Evolutionary conservation across 2,113 vertebrate species (phyloP).

Genomic region (Ciconia stormi): DNA sequence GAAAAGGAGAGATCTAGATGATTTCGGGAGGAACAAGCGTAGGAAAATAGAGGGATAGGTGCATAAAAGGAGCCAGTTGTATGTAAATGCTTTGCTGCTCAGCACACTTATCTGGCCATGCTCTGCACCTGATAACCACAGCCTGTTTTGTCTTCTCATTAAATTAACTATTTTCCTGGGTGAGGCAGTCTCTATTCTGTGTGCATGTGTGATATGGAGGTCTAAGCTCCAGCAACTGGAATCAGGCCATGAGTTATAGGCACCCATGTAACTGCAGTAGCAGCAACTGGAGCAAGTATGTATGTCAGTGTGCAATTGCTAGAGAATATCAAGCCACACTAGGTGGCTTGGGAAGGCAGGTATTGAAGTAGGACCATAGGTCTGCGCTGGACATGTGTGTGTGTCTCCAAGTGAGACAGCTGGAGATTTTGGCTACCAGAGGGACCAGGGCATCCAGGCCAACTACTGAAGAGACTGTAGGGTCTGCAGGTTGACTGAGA

Average conservation of each 20-base stretch:
- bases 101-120: not conserved
- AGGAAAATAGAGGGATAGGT: not conserved
- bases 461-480: not conserved
- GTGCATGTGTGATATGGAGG: not conserved
- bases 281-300: not conserved
- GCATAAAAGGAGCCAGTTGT: not conserved
- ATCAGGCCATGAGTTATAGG: not conserved
- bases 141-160: not conserved
- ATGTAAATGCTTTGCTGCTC: not conserved
- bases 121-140: not conserved
- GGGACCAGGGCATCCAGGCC: not conserved
- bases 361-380: not conserved
- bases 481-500: not conserved
- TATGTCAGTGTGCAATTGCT: not conserved
- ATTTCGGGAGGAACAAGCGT: not conserved
- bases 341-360: not conserved
- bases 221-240: not conserved
- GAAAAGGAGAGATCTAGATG: not conserved
- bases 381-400: not conserved
- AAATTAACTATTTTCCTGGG: not conserved
- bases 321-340: not conserved
- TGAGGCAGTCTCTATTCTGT: not conserved
- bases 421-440: not conserved
- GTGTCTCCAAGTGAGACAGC: not conserved
- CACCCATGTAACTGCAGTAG: rapidly evolving